These are phyloP conservation scores for Lepus americanus DNA, from an alignment of 2,113 vertebrate genomes.

Conservation along the genomic window DNA sequence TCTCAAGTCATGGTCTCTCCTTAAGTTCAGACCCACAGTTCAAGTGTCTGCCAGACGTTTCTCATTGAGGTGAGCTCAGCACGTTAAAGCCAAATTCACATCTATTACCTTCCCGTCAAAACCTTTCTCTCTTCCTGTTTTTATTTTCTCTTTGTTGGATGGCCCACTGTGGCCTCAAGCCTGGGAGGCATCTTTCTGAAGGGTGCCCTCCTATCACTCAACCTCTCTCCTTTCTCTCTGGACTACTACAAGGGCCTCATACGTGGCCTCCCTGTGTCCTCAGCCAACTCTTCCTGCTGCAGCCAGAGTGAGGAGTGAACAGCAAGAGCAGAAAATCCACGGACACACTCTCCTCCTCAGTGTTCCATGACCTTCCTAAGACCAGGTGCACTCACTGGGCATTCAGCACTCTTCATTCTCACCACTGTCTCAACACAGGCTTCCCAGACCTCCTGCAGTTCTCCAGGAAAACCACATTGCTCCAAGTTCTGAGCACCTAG, in stretches of 20 bases:
- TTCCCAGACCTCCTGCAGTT: conserved; percentile 3
- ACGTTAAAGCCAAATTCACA: not conserved
- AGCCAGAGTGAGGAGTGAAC: not conserved
- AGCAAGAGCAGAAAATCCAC: not conserved
- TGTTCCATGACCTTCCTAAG: not conserved
- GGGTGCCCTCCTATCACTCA: too few relatives aligned
- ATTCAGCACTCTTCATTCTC: not conserved
- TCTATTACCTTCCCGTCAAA: not conserved
- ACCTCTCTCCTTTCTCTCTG: not conserved
- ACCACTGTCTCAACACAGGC: not conserved
- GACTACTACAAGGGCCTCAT: not conserved
- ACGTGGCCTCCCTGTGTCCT: not conserved
- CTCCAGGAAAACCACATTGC: not conserved
- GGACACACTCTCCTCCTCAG: not conserved
- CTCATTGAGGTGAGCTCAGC: not conserved
- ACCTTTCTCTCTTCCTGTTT: not conserved
- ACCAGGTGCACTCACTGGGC: not conserved
- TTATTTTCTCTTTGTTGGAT: not conserved
- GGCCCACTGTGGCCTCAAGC: not conserved
- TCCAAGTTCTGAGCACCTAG: not conserved
- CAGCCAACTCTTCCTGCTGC: not conserved
- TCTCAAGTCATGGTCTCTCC: not conserved
- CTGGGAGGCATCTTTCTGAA: not conserved
- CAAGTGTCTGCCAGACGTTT: not conserved
- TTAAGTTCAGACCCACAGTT: not conserved